Conservation (phyloP, 2,113 vertebrate genomes). For the Istiophorus platypterus region DNA sequence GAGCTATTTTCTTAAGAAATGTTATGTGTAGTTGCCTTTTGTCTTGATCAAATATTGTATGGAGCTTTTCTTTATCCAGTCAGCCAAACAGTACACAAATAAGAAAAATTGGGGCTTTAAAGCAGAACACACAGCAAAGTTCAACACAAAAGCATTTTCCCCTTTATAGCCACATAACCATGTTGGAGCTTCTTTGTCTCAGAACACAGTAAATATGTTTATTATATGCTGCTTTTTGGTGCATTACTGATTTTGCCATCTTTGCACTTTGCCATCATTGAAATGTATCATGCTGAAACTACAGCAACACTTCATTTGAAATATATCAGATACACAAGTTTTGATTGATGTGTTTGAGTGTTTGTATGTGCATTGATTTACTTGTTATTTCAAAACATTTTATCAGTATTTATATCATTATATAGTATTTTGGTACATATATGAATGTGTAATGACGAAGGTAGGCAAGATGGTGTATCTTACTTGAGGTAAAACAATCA, state of each 20-base stretch:
- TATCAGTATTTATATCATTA: conserved; percentile 76
- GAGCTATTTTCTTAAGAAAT: conserved; percentile 79
- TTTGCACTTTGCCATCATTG: conserved; percentile 77
- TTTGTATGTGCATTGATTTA: conserved; percentile 74
- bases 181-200: conserved; percentile 63
- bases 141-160: conserved; percentile 54
- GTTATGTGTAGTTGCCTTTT: conserved; percentile 74
- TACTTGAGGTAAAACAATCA: conserved; percentile 75
- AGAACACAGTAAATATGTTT: conserved; percentile 65
- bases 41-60: conserved; percentile 64
- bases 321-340: conserved; percentile 64
- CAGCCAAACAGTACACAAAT: conserved; percentile 40
- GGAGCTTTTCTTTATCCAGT: conserved; percentile 65
- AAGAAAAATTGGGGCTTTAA: conserved; percentile 54
- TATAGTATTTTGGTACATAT: conserved; percentile 78
- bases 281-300: conserved; percentile 67
- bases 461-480: conserved; percentile 50
- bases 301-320: conserved; percentile 62
- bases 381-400: conserved; percentile 64
- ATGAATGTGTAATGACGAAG: conserved; percentile 70
- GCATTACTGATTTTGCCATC: conserved; percentile 71
- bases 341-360: conserved; percentile 76
- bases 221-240: conserved; percentile 72
- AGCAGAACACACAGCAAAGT: conserved; percentile 46
- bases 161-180: conserved; percentile 48